These are phyloP conservation scores for Polypterus bichir DNA, from an alignment of 2,113 vertebrate species.

Conservation along the genomic window DNA sequence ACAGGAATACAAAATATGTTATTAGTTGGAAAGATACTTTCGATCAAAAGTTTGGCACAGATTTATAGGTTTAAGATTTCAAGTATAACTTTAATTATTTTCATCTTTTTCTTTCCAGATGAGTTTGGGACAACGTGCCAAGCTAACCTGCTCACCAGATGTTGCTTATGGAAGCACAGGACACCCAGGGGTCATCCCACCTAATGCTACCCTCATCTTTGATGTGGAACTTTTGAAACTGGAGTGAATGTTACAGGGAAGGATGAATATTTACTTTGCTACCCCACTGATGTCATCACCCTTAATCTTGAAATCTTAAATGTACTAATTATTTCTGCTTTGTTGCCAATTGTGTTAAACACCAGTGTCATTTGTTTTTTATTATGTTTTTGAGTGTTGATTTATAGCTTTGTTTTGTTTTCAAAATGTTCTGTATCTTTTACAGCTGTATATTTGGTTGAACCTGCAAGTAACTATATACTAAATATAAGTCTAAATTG, in stretches of 20 bases:
- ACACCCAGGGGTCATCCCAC: slow-evolving; percentile 93
- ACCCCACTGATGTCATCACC: slow-evolving; percentile 18
- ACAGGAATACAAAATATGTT: too few relatives aligned
- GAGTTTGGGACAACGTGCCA: slow-evolving; percentile 93
- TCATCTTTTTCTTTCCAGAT: slow-evolving; percentile 50
- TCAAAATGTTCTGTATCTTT: slow-evolving; percentile 34
- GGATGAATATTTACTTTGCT: slow-evolving; percentile 17
- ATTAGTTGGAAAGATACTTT: too few relatives aligned
- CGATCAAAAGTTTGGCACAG: too few relatives aligned
- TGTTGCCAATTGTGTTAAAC: slow-evolving; percentile 9
- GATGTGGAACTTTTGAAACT: slow-evolving; percentile 94
- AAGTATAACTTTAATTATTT: too few relatives aligned
- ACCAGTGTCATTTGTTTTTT: slow-evolving; percentile 20
- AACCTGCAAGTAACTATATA: slow-evolving; percentile 45
- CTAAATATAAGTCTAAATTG: slow-evolving; percentile 40
- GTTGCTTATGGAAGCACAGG: slow-evolving; percentile 89
- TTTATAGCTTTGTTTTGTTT: slow-evolving; percentile 31
- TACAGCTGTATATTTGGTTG: slow-evolving; percentile 58
- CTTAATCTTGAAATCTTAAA: not conserved
- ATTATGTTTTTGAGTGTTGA: slow-evolving; percentile 26
- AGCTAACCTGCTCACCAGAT: slow-evolving; percentile 92
- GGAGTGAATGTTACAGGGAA: slow-evolving; percentile 55
- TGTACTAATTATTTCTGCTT: slow-evolving; percentile 9
- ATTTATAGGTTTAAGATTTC: too few relatives aligned
- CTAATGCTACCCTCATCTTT: slow-evolving; percentile 91